Conservation (phyloP, 2,113 vertebrate genomes). For the Hyperopisus bebe region DNA sequence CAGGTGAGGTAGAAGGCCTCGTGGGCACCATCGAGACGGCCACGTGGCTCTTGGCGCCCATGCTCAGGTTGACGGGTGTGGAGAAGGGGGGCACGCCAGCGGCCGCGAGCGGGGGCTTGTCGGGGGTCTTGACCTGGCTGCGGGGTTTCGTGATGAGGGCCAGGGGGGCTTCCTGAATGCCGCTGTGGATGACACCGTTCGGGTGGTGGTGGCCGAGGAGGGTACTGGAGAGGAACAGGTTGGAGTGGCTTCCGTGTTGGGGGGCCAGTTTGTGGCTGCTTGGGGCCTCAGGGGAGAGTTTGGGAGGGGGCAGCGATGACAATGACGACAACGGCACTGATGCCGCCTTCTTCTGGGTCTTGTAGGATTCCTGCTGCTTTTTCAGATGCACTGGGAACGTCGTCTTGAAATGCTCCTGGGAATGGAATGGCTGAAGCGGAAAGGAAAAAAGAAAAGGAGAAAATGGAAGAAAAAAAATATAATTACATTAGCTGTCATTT, state of each 20-base stretch:
- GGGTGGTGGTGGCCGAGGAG: conserved; percentile 72
- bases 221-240: conserved; percentile 75
- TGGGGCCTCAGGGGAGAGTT: conserved; percentile 58
- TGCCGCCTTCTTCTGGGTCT: conserved; percentile 70
- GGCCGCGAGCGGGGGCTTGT: conserved; percentile 54
- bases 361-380: conserved; percentile 67
- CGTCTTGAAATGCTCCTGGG: conserved; percentile 74
- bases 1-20: conserved; percentile 59
- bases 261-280: conserved; percentile 63
- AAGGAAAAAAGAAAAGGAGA: conserved; percentile 30
- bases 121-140: conserved; percentile 58
- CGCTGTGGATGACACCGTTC: conserved; percentile 71
- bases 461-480: conserved; percentile 30
- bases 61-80: conserved; percentile 77
- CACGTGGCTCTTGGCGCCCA: conserved; percentile 58
- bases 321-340: neutral
- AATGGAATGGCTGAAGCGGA: conserved; percentile 45
- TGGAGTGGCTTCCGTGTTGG: conserved; percentile 67
- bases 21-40: conserved; percentile 47
- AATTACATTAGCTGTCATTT: conserved; percentile 47
- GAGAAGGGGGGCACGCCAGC: conserved; percentile 47
- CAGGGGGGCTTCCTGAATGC: conserved; percentile 85
- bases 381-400: conserved; percentile 67
- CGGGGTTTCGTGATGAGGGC: conserved; percentile 81
- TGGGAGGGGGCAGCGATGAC: conserved; percentile 53